A percentile compares a stretch with the other conserved stretches of the same genome.
Conservation (phyloP, 2,797 vertebrate genomes). For the Typhlichthys subterraneus region DNA sequence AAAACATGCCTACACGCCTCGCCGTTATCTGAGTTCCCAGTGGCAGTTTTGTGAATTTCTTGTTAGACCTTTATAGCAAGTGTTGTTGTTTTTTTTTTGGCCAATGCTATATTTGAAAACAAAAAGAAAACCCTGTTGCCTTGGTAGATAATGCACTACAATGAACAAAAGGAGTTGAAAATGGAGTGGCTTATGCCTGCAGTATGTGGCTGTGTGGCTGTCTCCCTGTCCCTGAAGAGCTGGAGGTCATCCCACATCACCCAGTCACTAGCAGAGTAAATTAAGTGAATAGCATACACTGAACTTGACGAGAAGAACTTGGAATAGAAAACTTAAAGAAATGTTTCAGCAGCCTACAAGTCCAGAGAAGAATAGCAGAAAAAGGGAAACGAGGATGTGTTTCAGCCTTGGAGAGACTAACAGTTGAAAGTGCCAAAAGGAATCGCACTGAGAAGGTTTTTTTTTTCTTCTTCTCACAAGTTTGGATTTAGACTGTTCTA, state of each 20-base stretch:
- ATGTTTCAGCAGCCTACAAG: conserved; percentile 42
- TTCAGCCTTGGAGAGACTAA: conserved; percentile 4
- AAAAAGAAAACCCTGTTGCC: too few species aligned
- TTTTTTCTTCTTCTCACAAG: neutral
- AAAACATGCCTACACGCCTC: too few species aligned
- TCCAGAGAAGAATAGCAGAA: conserved; percentile 56
- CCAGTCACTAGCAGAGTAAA: conserved; percentile 63
- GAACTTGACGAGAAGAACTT: conserved; percentile 56
- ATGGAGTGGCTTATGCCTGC: too few species aligned
- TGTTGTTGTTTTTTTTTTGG: too few species aligned
- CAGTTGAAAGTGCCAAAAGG: too few species aligned
- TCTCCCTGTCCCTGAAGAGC: conserved; percentile 47
- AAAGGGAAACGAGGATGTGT: conserved; percentile 14
- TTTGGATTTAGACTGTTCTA: neutral
- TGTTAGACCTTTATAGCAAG: too few species aligned
- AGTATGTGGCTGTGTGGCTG: conserved; percentile 26
- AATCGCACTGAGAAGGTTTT: neutral
- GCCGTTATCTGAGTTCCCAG: too few species aligned
- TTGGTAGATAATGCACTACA: too few species aligned
- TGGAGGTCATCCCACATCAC: conserved; percentile 53
- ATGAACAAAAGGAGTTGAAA: too few species aligned
- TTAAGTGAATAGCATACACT: conserved; percentile 60
- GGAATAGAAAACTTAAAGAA: conserved; percentile 58
- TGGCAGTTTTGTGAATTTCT: too few species aligned
- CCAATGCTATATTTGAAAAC: too few species aligned